Base-by-base conservation (phyloP, 1,140 invertebrate species). In the Psilanteris sp. region DNA sequence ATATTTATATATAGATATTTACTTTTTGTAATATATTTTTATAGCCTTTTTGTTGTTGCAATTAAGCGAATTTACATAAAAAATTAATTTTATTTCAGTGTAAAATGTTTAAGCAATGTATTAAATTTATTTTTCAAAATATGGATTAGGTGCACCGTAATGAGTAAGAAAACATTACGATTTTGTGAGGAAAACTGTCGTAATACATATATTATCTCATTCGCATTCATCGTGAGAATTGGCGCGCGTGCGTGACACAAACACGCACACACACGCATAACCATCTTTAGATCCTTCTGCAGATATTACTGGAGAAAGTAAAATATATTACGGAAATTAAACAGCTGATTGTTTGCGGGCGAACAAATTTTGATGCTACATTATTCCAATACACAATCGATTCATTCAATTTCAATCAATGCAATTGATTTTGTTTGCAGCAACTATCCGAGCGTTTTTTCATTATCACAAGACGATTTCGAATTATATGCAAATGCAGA, bases 321-420 rank as follows among this genome's bases (percentile, higher is more conserved):
- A 57, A 71, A 44, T 71, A n/a, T n/a, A 54, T 46, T 43, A 46
- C 55, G 55, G 36, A 71, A 61, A 71, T 71, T 61, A 71, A 61
- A 44, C 10, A 22, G 29, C 31, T 5, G 15, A 55, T 54, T 44
- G 46, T 34, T 1, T 18, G 10, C 13, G 16, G 31, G 7, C 8
- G 20, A 32, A 34, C 50, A 37, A 67, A 67, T 55, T 20, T 20
- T 20, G 2, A 20, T 20, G 5, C 5, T 20, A 3, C 18, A 20
- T 3, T 20, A 20, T 5, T 20, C 2, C 18, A 9, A 44, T 15
- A 24, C 9, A 0, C 10, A 15, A 41, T 7, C 5, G n/a, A 10
- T 44, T 29, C 24, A 4, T 13, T 29, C 15, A n/a, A 16, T 22
- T 37, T 2, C 15, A 24, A 41, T n/a, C n/a, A n/a, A n/a, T n/a